Evolutionary conservation across 2,113 vertebrate species (phyloP).

Genomic region (Emydura subglobosa): DNA sequence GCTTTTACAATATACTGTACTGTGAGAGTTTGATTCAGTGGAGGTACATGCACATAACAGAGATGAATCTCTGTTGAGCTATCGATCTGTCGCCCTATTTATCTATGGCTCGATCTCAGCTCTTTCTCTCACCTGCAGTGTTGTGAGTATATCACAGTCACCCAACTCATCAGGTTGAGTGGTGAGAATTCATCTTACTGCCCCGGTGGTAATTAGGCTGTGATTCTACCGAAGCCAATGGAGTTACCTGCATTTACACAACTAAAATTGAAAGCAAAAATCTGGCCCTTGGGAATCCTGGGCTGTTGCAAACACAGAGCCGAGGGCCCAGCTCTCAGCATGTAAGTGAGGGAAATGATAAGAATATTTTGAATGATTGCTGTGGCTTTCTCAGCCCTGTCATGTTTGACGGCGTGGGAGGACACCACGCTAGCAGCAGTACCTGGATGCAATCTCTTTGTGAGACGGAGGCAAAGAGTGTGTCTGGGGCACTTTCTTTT

Average conservation of each 20-base stretch:
- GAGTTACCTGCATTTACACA: neutral
- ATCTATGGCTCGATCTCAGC: neutral
- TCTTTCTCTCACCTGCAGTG: neutral
- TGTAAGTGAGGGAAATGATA: neutral
- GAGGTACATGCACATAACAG: neutral
- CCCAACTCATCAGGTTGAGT: neutral
- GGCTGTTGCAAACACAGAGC: neutral
- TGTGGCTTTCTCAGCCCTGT: rapidly evolving
- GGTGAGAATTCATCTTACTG: neutral
- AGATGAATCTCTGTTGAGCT: constrained; percentile 47
- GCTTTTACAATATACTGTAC: rapidly evolving
- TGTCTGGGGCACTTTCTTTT: neutral
- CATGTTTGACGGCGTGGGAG: neutral
- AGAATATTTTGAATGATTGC: neutral
- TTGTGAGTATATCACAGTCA: neutral
- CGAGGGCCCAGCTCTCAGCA: neutral
- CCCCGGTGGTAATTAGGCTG: rapidly evolving
- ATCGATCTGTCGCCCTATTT: constrained; percentile 54
- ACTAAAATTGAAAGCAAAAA: neutral
- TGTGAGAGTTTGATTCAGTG: constrained; percentile 26
- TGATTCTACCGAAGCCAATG: neutral
- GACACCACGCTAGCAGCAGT: rapidly evolving
- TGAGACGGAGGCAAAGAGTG: neutral
- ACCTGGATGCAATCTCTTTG: rapidly evolving
- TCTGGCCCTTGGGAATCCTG: neutral